These are phyloP conservation scores for Tapirus terrestris DNA, from an alignment of 2,113 vertebrate species.

Conservation along the genomic window DNA sequence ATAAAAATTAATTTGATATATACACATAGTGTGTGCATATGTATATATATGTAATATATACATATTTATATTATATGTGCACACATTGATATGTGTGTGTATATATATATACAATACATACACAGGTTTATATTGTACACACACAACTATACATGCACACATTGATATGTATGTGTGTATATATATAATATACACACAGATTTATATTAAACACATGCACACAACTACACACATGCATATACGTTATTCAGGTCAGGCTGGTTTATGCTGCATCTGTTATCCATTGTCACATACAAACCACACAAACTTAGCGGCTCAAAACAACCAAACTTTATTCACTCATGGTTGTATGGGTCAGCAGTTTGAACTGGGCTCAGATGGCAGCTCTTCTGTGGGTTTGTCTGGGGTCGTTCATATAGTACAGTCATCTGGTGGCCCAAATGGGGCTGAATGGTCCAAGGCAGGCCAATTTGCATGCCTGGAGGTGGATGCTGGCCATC, in stretches of 20 bases:
- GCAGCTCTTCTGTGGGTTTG: not conserved
- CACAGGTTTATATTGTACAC: not conserved
- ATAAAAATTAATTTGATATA: not conserved
- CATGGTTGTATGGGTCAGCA: not conserved
- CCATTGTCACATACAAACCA: not conserved
- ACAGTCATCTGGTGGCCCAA: not conserved
- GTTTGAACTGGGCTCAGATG: not conserved
- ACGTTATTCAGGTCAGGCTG: not conserved
- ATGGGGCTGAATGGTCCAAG: not conserved
- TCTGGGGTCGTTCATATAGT: no score
- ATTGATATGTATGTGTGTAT: not conserved
- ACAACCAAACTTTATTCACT: not conserved
- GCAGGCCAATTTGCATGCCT: no score
- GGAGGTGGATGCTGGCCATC: accelerated
- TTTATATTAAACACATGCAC: not conserved
- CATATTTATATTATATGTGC: not conserved
- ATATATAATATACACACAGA: not conserved
- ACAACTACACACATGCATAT: not conserved
- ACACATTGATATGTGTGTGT: not conserved
- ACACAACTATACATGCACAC: not conserved
- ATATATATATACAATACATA: not conserved
- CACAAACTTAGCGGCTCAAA: not conserved
- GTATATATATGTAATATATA: not conserved
- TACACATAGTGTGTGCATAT: not conserved
- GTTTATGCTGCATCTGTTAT: not conserved